Base-by-base conservation (phyloP, 2,888 invertebrate species). In the Nomada hirtipes region DNA sequence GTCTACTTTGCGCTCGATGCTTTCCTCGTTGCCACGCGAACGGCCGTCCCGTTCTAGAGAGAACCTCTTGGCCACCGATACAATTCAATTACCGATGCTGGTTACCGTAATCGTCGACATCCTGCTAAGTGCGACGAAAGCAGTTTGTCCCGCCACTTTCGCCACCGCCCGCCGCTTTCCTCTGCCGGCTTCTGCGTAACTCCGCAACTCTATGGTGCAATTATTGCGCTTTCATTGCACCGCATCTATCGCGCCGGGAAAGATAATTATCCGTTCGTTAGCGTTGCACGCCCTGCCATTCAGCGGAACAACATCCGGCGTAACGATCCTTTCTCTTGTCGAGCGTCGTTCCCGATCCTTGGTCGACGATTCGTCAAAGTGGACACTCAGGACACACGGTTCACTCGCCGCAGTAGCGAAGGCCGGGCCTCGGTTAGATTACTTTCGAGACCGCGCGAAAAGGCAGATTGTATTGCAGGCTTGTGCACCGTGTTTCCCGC, bases 321-420 rank as follows among this genome's bases (percentile, higher is more conserved):
- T 15, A 15, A 36, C 26, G 18, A 36, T 50, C 53, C 63, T 52
- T 42, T 36, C 44, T 4, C 26, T 26, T 15, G 67, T 53, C 50
- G 55, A 15, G 15, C 47, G 13, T 61, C 61, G 26, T 23, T 20
- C 7, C 67, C 13, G 82, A 85, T 76, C 59, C 76, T 67, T 10
- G 36, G 82, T 85, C 67, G 68, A 50, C 74, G 64, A 85, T 83
- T 83, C 79, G 75, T 83, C 83, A 69, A 72, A 57, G 64, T 36
- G 75, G 78, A 64, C 77, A 52, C 57, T 42, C 59, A 13, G 61
- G 67, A 77, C 47, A 2, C 47, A 2, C 47, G 47, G 13, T 47
- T 10, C 68, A 64, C 80, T 59, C 59, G 64, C 68, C 15, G 36
- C 29, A 63, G 55, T 60, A 64, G 53, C n/a, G 50, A 36, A 4